Conservation (phyloP, 2,113 vertebrate genomes). For the Crotalus viridis region DNA sequence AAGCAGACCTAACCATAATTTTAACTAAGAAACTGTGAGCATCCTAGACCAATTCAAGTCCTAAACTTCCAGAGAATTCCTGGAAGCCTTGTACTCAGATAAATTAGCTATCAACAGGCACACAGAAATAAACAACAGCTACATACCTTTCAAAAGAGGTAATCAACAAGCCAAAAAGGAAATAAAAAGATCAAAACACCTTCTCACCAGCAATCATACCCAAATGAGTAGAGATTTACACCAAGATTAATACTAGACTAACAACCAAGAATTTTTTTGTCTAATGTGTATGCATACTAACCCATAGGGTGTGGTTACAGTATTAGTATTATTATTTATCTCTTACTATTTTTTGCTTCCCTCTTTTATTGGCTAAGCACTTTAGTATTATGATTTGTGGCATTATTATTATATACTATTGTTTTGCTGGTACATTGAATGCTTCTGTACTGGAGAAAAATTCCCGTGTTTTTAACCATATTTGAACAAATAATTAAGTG, state of each 20-base stretch:
- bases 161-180: neutral
- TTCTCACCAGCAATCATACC: neutral
- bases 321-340: neutral
- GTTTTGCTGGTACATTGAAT: neutral
- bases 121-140: neutral
- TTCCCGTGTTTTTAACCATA: neutral
- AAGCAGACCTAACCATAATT: neutral
- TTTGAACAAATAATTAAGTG: neutral
- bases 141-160: neutral
- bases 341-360: neutral
- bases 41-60: neutral
- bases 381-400: neutral
- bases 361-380: neutral
- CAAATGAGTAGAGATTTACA: neutral
- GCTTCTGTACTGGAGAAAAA: neutral
- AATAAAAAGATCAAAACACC: neutral
- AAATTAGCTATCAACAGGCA: neutral
- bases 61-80: neutral
- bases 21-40: neutral
- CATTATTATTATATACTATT: neutral
- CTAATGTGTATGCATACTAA: neutral
- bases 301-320: neutral
- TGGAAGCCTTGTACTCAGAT: neutral
- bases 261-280: neutral
- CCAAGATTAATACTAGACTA: neutral